phyloP scores from a whole-genome alignment of 1,140 invertebrate species.

The Drosophila azteca region DNA sequence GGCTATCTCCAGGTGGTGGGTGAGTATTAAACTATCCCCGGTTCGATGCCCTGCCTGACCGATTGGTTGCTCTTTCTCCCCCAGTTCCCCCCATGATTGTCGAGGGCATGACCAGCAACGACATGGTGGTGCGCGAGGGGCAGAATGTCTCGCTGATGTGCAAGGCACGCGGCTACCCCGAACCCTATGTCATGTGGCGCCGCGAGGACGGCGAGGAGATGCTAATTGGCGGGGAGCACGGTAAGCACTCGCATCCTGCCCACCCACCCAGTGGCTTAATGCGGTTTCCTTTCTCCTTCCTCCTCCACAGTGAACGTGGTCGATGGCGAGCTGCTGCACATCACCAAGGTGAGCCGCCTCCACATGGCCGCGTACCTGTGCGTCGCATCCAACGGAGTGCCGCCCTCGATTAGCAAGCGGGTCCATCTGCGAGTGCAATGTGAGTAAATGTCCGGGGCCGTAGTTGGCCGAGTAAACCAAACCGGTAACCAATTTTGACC shows the following conservation, averaged over 20 bases:
- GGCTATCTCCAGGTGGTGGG: conserved; percentile 95
- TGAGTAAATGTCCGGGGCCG: conserved; percentile 86
- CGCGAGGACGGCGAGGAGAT: conserved; percentile 94
- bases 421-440: conserved; percentile 94
- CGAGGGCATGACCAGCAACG: conserved; percentile 92
- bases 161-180: conserved; percentile 94
- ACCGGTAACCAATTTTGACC: too few species aligned
- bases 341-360: conserved; percentile 93
- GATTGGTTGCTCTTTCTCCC: conserved; percentile 19
- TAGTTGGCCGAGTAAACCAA: neutral
- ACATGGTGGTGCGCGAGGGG: conserved; percentile 95
- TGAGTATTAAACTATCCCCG: conserved; percentile 84
- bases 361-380: conserved; percentile 96
- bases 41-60: conserved; percentile 16
- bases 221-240: conserved; percentile 92
- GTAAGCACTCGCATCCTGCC: conserved; percentile 84
- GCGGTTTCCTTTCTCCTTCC: neutral
- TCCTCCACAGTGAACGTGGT: conserved; percentile 89
- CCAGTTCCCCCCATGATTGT: conserved; percentile 93
- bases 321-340: conserved; percentile 92
- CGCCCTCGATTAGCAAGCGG: conserved; percentile 93
- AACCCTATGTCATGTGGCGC: conserved; percentile 95
- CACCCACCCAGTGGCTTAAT: conserved; percentile 23
- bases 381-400: conserved; percentile 93
- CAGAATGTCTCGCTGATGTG: conserved; percentile 94